Evolutionary conservation across 2,113 vertebrate species (phyloP).

Genomic region (Fulmarus glacialis): DNA sequence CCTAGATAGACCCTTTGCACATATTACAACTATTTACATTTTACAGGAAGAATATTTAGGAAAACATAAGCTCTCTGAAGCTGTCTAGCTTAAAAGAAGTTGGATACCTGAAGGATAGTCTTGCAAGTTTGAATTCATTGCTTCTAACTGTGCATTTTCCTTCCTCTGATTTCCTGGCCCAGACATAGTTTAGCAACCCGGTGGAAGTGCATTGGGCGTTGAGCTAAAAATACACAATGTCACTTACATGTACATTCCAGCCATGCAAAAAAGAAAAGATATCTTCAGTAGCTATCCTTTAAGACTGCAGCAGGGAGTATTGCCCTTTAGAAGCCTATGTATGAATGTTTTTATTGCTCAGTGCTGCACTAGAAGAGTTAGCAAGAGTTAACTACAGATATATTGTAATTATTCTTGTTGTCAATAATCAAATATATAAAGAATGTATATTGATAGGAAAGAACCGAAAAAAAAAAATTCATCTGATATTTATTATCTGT

Average conservation of each 20-base stretch:
- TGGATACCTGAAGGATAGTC: neutral
- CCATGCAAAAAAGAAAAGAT: neutral
- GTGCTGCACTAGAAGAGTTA: neutral
- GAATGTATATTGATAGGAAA: neutral
- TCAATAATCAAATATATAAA: neutral
- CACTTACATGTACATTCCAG: neutral
- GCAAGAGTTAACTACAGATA: neutral
- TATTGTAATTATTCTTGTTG: neutral
- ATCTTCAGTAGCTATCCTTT: neutral
- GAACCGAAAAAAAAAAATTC: neutral
- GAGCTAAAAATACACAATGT: neutral
- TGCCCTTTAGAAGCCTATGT: neutral
- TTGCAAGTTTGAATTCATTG: neutral
- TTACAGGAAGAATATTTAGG: neutral
- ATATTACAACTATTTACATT: neutral
- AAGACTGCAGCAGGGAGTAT: neutral
- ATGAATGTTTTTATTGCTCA: neutral
- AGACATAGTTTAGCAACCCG: neutral
- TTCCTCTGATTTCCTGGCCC: neutral
- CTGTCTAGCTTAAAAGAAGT: neutral
- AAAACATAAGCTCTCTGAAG: neutral
- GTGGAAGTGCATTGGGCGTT: neutral
- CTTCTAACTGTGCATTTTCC: neutral
- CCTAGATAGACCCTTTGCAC: neutral
- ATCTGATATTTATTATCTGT: neutral